Evolutionary conservation across 2,113 vertebrate species (phyloP).

Genomic region (Terrapene triunguis): DNA sequence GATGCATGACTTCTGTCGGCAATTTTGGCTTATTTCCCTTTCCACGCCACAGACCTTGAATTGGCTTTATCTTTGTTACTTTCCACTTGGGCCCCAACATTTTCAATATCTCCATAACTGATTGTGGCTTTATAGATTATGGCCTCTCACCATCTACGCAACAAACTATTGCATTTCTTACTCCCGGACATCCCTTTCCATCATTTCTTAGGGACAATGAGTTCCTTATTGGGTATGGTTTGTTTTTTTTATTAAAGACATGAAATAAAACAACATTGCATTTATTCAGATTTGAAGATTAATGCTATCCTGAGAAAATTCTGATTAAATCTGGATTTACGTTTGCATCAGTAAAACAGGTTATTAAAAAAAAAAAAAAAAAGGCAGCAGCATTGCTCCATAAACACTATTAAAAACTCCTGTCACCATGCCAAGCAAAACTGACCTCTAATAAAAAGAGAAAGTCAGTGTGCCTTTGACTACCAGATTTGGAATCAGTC

Average conservation of each 20-base stretch:
- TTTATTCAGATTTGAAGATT: slow-evolving; percentile 70
- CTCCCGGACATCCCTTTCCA: slow-evolving; percentile 67
- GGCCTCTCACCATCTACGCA: slow-evolving; percentile 39
- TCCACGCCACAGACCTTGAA: slow-evolving; percentile 1
- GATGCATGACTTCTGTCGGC: slow-evolving; percentile 34
- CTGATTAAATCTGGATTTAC: slow-evolving; percentile 76
- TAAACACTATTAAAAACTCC: slow-evolving; percentile 41
- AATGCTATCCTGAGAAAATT: slow-evolving; percentile 51
- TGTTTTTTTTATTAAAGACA: slow-evolving; percentile 66
- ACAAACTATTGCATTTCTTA: slow-evolving; percentile 60
- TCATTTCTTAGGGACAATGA: slow-evolving; percentile 65
- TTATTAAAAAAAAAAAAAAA: slow-evolving; percentile 53
- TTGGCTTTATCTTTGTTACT: neutral
- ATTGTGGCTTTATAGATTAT: slow-evolving; percentile 63
- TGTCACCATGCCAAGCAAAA: slow-evolving; percentile 65
- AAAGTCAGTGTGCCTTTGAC: slow-evolving; percentile 62
- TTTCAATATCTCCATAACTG: slow-evolving; percentile 55
- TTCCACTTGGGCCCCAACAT: slow-evolving; percentile 31
- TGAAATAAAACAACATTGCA: slow-evolving; percentile 57
- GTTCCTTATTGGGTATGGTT: slow-evolving; percentile 63
- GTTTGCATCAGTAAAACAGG: slow-evolving; percentile 55
- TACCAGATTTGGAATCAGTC: slow-evolving; percentile 58
- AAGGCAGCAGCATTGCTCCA: slow-evolving; percentile 23
- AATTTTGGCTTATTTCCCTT: slow-evolving; percentile 45
- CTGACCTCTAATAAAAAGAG: slow-evolving; percentile 71